Evolutionary conservation across 2,888 invertebrate genomes (phyloP).

Genomic region (Byasa hedistus): DNA sequence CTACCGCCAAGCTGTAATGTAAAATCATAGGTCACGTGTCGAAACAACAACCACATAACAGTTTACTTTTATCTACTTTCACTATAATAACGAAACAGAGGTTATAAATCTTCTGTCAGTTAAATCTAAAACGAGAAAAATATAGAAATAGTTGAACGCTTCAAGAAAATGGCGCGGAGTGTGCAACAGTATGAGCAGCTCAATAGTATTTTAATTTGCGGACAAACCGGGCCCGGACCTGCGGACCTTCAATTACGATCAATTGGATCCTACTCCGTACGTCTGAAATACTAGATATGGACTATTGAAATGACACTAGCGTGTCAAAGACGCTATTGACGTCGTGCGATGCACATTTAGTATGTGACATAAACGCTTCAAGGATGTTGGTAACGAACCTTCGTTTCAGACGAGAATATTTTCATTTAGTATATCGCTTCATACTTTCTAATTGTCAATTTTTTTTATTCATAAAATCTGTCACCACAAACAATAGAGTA

Average conservation of each 20-base stretch:
- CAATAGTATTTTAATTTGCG: constrained; percentile 23
- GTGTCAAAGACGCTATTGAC: neutral
- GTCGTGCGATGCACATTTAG: constrained; percentile 3
- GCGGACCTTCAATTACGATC: constrained; percentile 24
- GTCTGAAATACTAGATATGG: constrained; percentile 18
- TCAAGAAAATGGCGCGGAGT: neutral
- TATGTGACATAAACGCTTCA: constrained; percentile 3
- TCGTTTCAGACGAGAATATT: neutral
- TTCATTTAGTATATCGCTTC: neutral
- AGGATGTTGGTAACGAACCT: neutral
- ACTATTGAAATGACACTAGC: constrained; percentile 20
- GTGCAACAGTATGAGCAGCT: constrained; percentile 3
- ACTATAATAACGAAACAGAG: no score
- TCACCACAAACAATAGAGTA: no score
- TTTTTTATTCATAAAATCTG: no score
- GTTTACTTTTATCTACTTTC: no score
- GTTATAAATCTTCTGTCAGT: no score
- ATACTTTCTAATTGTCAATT: no score
- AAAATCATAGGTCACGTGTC: no score
- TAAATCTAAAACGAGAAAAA: no score
- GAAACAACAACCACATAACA: no score
- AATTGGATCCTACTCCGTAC: constrained; percentile 20
- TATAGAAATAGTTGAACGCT: neutral
- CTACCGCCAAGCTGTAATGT: no score
- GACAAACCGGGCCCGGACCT: constrained; percentile 7